Percentiles rank a stretch among this genome's conserved stretches.
Evolutionary conservation across 35 echinoderm and acorn worm genomes (phyloP).

Genomic region (Heliocidaris erythrogramma): DNA sequence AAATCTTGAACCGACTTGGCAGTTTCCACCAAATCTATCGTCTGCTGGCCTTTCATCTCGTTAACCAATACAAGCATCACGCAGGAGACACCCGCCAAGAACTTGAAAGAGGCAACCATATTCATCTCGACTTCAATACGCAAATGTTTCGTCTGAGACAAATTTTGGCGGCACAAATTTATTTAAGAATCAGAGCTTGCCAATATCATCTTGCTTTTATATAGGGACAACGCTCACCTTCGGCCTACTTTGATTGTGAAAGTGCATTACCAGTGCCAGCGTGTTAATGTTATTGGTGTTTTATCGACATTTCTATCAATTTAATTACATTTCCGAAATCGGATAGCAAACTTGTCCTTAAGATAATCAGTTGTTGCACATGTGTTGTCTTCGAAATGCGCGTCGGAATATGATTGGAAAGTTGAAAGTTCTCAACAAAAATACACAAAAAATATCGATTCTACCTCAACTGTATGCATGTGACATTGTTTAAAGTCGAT

Average conservation of each 20-base stretch:
- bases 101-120: not conserved
- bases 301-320: not conserved
- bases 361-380: not conserved
- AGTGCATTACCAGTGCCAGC: not conserved
- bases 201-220: not conserved
- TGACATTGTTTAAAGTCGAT: too few relatives aligned
- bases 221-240: not conserved
- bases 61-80: not conserved
- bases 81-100: not conserved
- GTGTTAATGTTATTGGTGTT: not conserved
- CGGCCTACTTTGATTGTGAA: not conserved
- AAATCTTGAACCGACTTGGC: not conserved
- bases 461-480: not conserved
- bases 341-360: not conserved
- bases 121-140: not conserved
- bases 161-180: not conserved
- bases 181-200: not conserved
- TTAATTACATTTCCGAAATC: not conserved
- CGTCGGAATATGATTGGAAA: not conserved
- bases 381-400: not conserved
- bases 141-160: not conserved
- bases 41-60: not conserved
- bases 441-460: not conserved
- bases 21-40: not conserved
- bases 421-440: not conserved